Evolutionary conservation across 2,888 invertebrate species (phyloP).

Genomic region (Phalangium opilio): DNA sequence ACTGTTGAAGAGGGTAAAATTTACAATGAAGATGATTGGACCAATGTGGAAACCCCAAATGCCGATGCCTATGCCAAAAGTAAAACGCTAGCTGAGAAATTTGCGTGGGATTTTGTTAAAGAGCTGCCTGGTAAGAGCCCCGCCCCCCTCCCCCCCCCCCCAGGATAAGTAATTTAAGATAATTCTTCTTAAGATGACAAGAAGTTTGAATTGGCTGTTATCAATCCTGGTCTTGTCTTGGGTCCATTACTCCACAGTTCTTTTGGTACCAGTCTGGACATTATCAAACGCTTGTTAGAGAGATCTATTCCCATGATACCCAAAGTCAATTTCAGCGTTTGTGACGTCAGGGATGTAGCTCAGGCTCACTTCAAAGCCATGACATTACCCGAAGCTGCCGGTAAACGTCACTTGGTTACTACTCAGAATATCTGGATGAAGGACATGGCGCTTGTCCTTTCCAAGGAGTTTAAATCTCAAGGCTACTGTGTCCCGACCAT

Average conservation of each 20-base stretch:
- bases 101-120: conserved; percentile 37
- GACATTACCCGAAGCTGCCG: conserved; percentile 33
- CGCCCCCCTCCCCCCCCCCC: too few species aligned
- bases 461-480: conserved; percentile 36
- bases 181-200: too few species aligned
- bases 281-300: conserved; percentile 28
- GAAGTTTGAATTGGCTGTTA: conserved; percentile 36
- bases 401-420: conserved; percentile 33
- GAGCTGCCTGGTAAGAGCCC: conserved; percentile 23
- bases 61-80: conserved; percentile 31
- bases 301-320: conserved; percentile 30
- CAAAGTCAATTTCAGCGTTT: conserved; percentile 33
- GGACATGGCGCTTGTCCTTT: conserved; percentile 34
- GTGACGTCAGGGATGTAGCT: conserved; percentile 40
- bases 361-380: conserved; percentile 37
- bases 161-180: too few species aligned
- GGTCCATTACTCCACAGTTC: conserved; percentile 33
- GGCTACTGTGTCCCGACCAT: conserved; percentile 34
- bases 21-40: conserved; percentile 31
- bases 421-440: conserved; percentile 34
- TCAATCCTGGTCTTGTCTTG: conserved; percentile 37
- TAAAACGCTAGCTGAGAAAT: conserved; percentile 36
- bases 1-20: conserved; percentile 24
- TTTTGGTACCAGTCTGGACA: conserved; percentile 23
- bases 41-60: conserved; percentile 22